These are phyloP conservation scores for Lerema accius DNA, from an alignment of 1,140 invertebrate species.

Conservation along the genomic window DNA sequence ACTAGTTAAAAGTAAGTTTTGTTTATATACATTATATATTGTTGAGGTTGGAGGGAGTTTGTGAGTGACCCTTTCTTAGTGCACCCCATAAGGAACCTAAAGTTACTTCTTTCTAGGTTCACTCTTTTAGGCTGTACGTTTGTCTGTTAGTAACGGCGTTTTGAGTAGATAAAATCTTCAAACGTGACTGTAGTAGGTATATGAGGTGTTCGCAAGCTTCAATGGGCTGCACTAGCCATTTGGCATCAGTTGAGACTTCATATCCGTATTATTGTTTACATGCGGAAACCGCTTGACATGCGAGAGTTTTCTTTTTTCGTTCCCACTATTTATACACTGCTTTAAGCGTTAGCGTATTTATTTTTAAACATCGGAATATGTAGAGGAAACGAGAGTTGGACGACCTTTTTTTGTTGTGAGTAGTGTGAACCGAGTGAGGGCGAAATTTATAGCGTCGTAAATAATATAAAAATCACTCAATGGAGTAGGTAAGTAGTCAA, in stretches of 20 bases:
- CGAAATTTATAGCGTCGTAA: conserved; percentile 57
- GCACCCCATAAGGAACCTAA: too few relatives aligned
- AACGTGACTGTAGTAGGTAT: too few relatives aligned
- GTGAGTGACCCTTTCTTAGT: too few relatives aligned
- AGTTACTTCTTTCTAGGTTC: too few relatives aligned
- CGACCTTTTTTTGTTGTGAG: conserved; percentile 51
- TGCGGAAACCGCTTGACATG: conserved; percentile 44
- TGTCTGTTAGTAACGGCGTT: too few relatives aligned
- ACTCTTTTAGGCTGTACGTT: too few relatives aligned
- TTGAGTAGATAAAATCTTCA: too few relatives aligned
- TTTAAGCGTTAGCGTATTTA: conserved; percentile 16
- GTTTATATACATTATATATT: too few relatives aligned
- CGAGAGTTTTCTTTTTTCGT: conserved; percentile 34
- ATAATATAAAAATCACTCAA: conserved; percentile 51
- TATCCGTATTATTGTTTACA: conserved; percentile 50
- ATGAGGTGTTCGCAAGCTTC: not conserved
- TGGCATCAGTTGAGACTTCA: not conserved
- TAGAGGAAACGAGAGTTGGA: conserved; percentile 23
- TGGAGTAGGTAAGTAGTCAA: conserved; percentile 41
- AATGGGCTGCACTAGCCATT: not conserved
- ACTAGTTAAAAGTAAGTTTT: too few relatives aligned
- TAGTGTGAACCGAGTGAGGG: conserved; percentile 45
- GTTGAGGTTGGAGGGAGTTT: too few relatives aligned
- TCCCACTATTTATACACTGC: conserved; percentile 28
- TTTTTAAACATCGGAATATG: conserved; percentile 26